phyloP scores from a whole-genome alignment of 2,888 invertebrate species.

The Cerastis rubricosa region DNA sequence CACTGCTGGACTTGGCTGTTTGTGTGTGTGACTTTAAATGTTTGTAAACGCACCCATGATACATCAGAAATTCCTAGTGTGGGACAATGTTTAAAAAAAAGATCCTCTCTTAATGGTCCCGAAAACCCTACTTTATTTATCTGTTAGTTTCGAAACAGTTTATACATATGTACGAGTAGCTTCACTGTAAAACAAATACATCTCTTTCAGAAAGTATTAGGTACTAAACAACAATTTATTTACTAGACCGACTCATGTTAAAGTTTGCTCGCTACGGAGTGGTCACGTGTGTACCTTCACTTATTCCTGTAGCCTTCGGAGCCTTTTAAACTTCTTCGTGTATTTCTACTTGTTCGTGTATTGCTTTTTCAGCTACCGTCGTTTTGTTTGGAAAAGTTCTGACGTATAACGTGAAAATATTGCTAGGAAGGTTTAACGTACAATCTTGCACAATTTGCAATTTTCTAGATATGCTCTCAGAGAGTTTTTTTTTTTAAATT shows the following conservation, averaged over 20 bases:
- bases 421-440: no score
- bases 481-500: no score
- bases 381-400: conserved; percentile 10
- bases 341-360: neutral
- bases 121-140: no score
- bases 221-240: neutral
- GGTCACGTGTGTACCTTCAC: conserved; percentile 24
- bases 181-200: neutral
- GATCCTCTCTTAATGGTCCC: no score
- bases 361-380: conserved; percentile 21
- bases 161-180: neutral
- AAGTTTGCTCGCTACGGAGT: conserved; percentile 18
- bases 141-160: no score
- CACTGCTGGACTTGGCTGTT: no score
- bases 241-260: neutral
- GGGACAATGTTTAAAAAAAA: no score
- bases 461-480: no score
- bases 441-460: neutral
- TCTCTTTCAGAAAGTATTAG: neutral
- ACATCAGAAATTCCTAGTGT: no score
- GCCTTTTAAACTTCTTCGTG: conserved; percentile 21
- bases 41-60: no score
- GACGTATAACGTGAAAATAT: neutral
- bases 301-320: conserved; percentile 25
- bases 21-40: no score